Evolutionary conservation across 23 tunicate species (phyloP).

Genomic region (Trididemnum miniatum): DNA sequence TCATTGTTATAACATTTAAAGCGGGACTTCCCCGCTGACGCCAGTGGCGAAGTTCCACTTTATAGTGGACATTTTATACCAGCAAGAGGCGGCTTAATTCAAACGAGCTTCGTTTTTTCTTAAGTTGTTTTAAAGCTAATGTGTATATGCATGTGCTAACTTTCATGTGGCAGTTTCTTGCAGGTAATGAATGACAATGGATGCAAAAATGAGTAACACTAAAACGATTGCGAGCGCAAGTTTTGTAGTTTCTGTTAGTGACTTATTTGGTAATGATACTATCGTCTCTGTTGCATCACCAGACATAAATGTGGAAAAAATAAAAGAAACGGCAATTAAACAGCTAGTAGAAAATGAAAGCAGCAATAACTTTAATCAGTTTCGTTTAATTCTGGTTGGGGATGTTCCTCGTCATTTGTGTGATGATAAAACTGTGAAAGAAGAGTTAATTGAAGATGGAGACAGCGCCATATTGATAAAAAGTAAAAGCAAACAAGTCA

Average conservation of each 20-base stretch:
- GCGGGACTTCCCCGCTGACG: no score
- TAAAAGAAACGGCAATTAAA: conserved; percentile 68
- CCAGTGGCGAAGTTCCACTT: no score
- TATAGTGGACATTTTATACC: no score
- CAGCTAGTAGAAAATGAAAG: conserved; percentile 46
- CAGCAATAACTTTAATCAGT: conserved; percentile 40
- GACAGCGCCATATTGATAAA: conserved; percentile 52
- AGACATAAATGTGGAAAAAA: conserved; percentile 62
- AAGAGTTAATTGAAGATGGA: conserved; percentile 49
- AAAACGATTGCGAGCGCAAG: no score
- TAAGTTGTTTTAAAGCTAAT: no score
- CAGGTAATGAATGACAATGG: no score
- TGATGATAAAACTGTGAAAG: conserved; percentile 63
- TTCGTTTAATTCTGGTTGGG: conserved; percentile 41
- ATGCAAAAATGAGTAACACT: no score
- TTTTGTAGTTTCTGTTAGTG: conserved; percentile 32
- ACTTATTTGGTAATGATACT: conserved; percentile 55
- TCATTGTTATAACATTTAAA: no score
- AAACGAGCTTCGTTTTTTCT: no score
- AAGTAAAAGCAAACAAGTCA: conserved; percentile 38
- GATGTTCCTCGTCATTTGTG: conserved; percentile 34
- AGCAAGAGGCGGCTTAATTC: no score
- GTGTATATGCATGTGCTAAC: no score
- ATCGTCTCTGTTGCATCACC: conserved; percentile 19
- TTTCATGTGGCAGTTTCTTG: no score